Evolutionary conservation across 2,113 vertebrate genomes (phyloP).

Genomic region (Aythya baeri): DNA sequence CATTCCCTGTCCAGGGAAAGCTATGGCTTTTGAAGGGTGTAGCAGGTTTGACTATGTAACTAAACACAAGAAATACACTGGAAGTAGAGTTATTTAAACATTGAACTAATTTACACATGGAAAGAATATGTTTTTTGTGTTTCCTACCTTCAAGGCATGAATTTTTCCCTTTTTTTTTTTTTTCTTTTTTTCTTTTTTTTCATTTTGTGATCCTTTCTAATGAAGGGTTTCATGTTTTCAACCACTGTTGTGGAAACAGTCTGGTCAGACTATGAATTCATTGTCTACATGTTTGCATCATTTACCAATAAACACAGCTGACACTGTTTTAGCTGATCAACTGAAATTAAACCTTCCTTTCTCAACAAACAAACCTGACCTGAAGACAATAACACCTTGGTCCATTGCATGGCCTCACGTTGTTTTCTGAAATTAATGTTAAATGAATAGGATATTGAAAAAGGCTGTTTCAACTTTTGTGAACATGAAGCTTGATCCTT

Average conservation of each 20-base stretch:
- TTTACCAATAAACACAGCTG: slow-evolving; percentile 64
- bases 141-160: neutral
- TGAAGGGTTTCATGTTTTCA: slow-evolving; percentile 38
- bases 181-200: neutral
- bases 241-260: slow-evolving; percentile 46
- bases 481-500: neutral
- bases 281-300: slow-evolving; percentile 36
- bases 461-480: neutral
- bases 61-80: neutral
- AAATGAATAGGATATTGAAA: neutral
- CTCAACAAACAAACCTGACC: slow-evolving; percentile 62
- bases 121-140: neutral
- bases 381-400: slow-evolving; percentile 38
- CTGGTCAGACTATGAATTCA: neutral
- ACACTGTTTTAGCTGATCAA: slow-evolving; percentile 46
- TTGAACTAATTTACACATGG: neutral
- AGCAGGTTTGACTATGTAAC: neutral
- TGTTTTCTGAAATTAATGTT: slow-evolving; percentile 49
- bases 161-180: neutral
- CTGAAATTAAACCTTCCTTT: slow-evolving; percentile 51
- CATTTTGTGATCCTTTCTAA: neutral
- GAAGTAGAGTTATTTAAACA: neutral
- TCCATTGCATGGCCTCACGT: neutral
- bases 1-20: neutral
- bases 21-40: neutral